Percentiles rank a stretch among this genome's conserved stretches.
phyloP scores from a whole-genome alignment of 2,113 vertebrate genomes.

The Phylloscopus whistleri region DNA sequence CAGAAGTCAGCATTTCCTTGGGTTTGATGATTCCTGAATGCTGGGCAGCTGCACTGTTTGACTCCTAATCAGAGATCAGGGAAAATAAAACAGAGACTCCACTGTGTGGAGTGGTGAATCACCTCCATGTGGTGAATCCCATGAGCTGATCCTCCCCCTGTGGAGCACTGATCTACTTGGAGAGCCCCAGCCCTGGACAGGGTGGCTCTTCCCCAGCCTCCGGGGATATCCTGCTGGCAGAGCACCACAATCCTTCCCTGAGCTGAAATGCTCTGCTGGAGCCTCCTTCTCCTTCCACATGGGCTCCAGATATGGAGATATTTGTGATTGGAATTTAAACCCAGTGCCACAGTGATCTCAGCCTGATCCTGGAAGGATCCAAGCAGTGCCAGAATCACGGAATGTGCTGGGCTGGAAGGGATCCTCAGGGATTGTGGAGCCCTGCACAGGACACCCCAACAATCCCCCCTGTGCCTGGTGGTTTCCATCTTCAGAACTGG shows the following conservation, averaged over 20 bases:
- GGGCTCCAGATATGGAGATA: not conserved
- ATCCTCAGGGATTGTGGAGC: not conserved
- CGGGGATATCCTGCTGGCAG: not conserved
- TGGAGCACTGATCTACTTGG: not conserved
- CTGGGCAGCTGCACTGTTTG: not conserved
- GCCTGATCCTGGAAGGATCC: not conserved
- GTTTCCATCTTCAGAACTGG: not conserved
- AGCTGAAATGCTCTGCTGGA: not conserved
- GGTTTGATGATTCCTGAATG: not conserved
- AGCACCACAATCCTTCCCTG: not conserved
- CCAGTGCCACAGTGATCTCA: not conserved
- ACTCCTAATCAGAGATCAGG: not conserved
- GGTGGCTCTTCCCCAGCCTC: not conserved
- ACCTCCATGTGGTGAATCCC: not conserved
- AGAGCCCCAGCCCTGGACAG: not conserved
- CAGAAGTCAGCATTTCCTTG: not conserved
- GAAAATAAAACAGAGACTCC: not conserved
- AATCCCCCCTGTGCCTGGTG: not conserved
- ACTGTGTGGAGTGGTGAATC: not conserved
- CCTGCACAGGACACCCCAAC: not conserved
- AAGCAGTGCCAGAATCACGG: not conserved
- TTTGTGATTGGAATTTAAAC: not conserved
- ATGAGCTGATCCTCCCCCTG: not conserved
- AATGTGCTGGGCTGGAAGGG: not conserved
- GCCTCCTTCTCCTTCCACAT: not conserved